A percentile compares a stretch with the other conserved stretches of the same genome.
Evolutionary conservation across 1,140 invertebrate genomes (phyloP).

Genomic region (Mercenaria mercenaria): DNA sequence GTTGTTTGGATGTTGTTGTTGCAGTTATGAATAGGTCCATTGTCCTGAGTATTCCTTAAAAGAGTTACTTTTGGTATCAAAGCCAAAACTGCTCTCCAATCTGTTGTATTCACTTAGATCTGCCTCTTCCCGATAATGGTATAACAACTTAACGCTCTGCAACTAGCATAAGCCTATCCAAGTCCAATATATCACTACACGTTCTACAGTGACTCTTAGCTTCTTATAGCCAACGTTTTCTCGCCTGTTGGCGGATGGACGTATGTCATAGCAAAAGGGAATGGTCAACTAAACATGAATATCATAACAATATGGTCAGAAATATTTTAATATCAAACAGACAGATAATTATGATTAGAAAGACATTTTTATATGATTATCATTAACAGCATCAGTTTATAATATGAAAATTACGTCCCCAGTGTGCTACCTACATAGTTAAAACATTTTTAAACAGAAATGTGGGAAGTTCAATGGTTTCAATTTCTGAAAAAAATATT

Average conservation of each 20-base stretch:
- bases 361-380: too few species aligned
- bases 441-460: too few species aligned
- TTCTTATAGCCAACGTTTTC: background rate
- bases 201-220: background rate
- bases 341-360: too few species aligned
- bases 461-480: too few species aligned
- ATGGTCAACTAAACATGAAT: background rate
- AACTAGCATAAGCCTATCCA: background rate
- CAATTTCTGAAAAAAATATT: too few species aligned
- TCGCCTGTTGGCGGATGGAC: background rate
- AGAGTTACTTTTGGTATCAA: background rate
- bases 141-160: background rate
- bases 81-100: background rate
- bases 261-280: background rate
- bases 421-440: too few species aligned
- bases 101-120: background rate
- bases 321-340: too few species aligned
- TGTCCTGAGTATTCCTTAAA: conserved; percentile 12
- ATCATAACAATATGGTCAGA: background rate
- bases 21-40: conserved; percentile 35
- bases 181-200: conserved; percentile 7
- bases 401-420: too few species aligned
- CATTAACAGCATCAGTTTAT: too few species aligned
- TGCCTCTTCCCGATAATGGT: background rate
- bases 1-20: conserved; percentile 14